Conservation (phyloP, 1,140 invertebrate species). For the Diachasmimorpha longicaudata region DNA sequence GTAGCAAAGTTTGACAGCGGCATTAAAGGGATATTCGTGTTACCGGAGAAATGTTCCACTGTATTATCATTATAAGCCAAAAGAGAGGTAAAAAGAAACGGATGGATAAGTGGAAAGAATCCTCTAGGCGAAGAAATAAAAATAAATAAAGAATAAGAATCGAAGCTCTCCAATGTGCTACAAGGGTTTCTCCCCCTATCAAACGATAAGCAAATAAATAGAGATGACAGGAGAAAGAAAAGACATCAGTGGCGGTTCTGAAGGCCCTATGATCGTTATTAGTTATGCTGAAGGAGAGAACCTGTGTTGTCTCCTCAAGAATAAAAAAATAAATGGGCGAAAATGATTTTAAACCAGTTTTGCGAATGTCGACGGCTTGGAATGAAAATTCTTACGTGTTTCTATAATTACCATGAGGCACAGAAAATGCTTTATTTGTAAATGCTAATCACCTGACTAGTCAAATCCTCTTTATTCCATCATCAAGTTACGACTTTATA, state of each 20-base stretch:
- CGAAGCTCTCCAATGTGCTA: not conserved
- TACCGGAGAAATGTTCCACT: not conserved
- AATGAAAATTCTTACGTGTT: not conserved
- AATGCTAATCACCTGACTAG: too few species aligned
- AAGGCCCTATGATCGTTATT: not conserved
- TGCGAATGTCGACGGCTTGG: not conserved
- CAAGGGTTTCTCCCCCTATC: not conserved
- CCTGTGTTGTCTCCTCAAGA: not conserved
- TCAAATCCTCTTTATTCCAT: too few species aligned
- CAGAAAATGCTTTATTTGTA: not conserved
- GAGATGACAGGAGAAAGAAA: not conserved
- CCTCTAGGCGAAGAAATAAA: not conserved
- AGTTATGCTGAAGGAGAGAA: not conserved
- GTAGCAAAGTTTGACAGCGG: not conserved
- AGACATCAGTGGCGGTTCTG: not conserved
- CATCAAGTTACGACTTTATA: too few species aligned
- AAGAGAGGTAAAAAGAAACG: not conserved
- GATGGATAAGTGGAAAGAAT: not conserved
- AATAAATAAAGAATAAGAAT: not conserved
- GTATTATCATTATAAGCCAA: not conserved
- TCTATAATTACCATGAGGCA: not conserved
- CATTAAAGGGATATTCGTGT: not conserved
- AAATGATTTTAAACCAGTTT: not conserved
- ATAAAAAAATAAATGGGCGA: not conserved
- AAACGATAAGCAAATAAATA: conserved; percentile 7